Conservation (phyloP, 2,113 vertebrate species). For the Isichthys henryi region DNA sequence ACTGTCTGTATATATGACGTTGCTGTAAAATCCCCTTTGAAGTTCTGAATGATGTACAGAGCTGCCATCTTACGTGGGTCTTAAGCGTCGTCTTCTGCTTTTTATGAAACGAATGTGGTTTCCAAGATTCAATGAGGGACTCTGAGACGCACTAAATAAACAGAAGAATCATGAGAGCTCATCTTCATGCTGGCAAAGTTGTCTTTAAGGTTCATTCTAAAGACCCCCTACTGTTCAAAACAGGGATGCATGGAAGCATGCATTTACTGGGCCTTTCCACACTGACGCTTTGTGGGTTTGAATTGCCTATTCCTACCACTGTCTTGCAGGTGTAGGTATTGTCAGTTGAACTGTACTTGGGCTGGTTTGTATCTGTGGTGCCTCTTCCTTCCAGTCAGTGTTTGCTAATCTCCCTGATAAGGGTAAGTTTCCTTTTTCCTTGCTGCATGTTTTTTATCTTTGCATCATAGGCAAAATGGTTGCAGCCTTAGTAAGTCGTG, state of each 20-base stretch:
- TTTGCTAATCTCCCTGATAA: neutral
- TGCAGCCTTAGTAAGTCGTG: neutral
- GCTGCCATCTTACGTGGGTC: slow-evolving; percentile 46
- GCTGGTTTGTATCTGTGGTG: neutral
- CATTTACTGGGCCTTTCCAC: neutral
- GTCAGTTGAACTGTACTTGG: neutral
- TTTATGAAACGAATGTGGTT: slow-evolving; percentile 46
- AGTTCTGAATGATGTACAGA: slow-evolving; percentile 37
- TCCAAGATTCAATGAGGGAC: slow-evolving; percentile 11
- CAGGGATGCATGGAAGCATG: neutral
- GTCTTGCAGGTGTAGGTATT: neutral
- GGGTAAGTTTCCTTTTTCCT: neutral
- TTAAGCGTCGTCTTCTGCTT: slow-evolving; percentile 39
- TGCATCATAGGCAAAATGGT: neutral
- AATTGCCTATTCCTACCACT: neutral
- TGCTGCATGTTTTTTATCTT: neutral
- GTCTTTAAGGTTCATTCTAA: neutral
- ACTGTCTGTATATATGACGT: slow-evolving; percentile 26
- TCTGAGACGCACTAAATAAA: neutral
- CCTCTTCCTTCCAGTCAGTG: neutral
- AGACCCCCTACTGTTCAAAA: neutral
- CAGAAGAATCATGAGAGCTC: neutral
- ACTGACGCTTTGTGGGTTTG: neutral
- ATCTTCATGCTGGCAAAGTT: neutral
- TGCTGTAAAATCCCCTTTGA: slow-evolving; percentile 38